These are phyloP conservation scores for Cherax quadricarinatus DNA, from an alignment of 1,140 invertebrate genomes.

Conservation along the genomic window DNA sequence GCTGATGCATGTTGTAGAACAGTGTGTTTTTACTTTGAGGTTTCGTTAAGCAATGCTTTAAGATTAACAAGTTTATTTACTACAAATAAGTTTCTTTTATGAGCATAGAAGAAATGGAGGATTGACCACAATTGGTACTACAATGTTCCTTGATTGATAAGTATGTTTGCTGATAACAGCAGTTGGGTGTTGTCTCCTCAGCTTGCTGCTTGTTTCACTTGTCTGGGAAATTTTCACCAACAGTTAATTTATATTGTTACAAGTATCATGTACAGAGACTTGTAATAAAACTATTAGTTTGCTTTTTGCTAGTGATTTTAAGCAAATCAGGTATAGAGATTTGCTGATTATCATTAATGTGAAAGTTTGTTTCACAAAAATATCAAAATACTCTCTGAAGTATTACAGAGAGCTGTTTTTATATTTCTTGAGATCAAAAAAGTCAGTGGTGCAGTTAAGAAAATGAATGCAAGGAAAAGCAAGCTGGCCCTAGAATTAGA, in stretches of 20 bases:
- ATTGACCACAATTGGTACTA: not conserved
- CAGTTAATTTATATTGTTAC: too few species aligned
- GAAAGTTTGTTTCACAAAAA: too few species aligned
- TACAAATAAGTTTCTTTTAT: not conserved
- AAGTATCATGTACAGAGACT: too few species aligned
- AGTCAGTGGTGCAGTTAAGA: not conserved
- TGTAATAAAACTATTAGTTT: too few species aligned
- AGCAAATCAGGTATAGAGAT: too few species aligned
- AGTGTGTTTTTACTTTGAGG: not conserved
- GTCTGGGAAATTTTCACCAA: not conserved
- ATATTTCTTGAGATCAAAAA: too few species aligned
- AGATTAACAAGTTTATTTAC: not conserved
- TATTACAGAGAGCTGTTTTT: too few species aligned
- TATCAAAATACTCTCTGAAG: too few species aligned
- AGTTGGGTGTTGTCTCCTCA: not conserved
- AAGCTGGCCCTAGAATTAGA: constrained; percentile 23
- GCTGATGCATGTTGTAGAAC: not conserved
- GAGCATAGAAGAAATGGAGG: too few species aligned
- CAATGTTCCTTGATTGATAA: not conserved
- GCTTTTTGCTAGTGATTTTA: too few species aligned
- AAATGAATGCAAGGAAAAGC: not conserved
- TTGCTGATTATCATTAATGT: too few species aligned
- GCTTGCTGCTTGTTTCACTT: not conserved
- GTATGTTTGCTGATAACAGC: not conserved
- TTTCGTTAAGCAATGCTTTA: too few species aligned